These are phyloP conservation scores for Bettongia penicillata DNA, from an alignment of 2,113 vertebrate genomes.

Conservation along the genomic window DNA sequence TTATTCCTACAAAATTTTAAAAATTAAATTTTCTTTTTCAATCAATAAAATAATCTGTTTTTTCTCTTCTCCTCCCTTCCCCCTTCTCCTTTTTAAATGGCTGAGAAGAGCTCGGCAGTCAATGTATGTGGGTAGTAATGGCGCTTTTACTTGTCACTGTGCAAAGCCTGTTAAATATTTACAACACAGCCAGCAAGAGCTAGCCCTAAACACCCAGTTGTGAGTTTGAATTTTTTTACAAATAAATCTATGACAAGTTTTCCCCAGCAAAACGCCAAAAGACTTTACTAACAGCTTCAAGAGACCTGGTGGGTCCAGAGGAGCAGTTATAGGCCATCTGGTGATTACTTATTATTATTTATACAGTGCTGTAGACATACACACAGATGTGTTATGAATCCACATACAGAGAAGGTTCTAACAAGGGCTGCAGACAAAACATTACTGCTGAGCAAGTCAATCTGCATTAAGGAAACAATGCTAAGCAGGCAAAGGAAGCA, in stretches of 20 bases:
- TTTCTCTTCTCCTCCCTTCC: not conserved
- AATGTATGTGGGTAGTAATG: slow-evolving; percentile 73
- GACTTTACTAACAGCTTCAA: slow-evolving; percentile 80
- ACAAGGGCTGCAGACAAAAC: slow-evolving; percentile 71
- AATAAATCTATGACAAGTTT: slow-evolving; percentile 81
- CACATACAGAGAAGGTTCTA: slow-evolving; percentile 69
- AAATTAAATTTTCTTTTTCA: not conserved
- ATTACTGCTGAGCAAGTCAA: slow-evolving; percentile 73
- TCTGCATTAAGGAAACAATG: slow-evolving; percentile 67
- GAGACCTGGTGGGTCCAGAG: slow-evolving; percentile 78
- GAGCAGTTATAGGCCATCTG: slow-evolving; percentile 80
- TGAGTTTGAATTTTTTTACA: slow-evolving; percentile 79
- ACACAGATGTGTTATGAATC: slow-evolving; percentile 82
- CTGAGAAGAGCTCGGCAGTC: slow-evolving; percentile 62
- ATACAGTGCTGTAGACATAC: slow-evolving; percentile 74
- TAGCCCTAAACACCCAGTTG: slow-evolving; percentile 79
- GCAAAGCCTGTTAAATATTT: slow-evolving; percentile 81
- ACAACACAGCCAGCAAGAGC: slow-evolving; percentile 77
- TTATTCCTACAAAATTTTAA: not conserved
- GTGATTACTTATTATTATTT: slow-evolving; percentile 83
- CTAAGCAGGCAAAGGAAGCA: slow-evolving; percentile 57
- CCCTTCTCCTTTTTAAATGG: slow-evolving; percentile 64
- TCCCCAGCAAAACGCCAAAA: slow-evolving; percentile 75
- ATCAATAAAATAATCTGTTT: not conserved
- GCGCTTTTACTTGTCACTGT: slow-evolving; percentile 75